Percentiles rank a stretch among this genome's conserved stretches.
phyloP scores from a whole-genome alignment of 35 echinoderm and acorn worm species.

The Hemicentrotus pulcherrimus region DNA sequence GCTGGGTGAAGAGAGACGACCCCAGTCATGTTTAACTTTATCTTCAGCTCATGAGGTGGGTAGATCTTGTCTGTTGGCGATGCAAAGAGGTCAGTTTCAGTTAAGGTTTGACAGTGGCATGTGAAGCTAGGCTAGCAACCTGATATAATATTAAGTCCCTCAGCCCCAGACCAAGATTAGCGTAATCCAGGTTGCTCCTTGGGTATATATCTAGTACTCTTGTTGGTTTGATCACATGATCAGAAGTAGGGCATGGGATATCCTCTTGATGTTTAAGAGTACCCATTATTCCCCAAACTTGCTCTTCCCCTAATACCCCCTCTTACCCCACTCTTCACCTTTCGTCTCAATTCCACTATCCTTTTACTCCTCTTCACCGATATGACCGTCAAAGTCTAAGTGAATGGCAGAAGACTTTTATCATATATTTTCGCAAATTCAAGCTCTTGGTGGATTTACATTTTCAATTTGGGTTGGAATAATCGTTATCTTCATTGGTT shows the following conservation, averaged over 20 bases:
- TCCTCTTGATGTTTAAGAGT: neutral
- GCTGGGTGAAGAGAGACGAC: neutral
- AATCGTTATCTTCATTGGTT: neutral
- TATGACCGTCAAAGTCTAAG: neutral
- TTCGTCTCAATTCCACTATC: neutral
- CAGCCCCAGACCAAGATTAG: constrained; percentile 1
- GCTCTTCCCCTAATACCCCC: neutral
- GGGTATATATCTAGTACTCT: neutral
- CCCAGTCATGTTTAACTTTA: neutral
- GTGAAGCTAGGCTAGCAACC: neutral
- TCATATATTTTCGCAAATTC: neutral
- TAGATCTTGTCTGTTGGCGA: constrained; percentile 9
- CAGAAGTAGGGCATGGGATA: neutral
- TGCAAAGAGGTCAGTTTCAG: neutral
- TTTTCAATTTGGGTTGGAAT: neutral
- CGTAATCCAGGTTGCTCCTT: neutral
- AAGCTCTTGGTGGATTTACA: neutral
- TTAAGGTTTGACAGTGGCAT: constrained; percentile 3
- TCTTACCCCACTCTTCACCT: neutral
- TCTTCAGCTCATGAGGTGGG: neutral
- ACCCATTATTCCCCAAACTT: neutral
- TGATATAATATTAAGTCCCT: neutral
- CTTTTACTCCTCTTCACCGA: neutral
- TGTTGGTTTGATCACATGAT: neutral
- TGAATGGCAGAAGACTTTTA: neutral